Conservation (phyloP, 2,888 invertebrate genomes). For the Napeogenes sylphis region DNA sequence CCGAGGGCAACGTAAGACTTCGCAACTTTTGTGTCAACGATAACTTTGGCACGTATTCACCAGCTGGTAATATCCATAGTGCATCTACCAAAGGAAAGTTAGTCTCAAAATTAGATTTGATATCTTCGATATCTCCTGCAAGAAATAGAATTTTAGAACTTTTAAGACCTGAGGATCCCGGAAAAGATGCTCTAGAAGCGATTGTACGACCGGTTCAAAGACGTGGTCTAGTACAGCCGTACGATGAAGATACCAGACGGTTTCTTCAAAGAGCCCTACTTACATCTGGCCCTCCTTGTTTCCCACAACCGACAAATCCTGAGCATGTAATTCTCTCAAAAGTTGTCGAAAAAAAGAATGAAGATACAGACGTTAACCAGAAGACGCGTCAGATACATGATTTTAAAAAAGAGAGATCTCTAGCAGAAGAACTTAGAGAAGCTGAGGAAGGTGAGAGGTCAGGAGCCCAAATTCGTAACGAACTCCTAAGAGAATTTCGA, state of each 20-base stretch:
- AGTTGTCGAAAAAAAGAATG: conserved; percentile 18
- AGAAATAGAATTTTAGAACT: conserved; percentile 63
- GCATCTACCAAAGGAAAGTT: conserved; percentile 57
- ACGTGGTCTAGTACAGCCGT: conserved; percentile 56
- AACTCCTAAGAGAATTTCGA: conserved; percentile 47
- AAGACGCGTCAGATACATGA: conserved; percentile 22
- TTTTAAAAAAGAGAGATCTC: conserved; percentile 46
- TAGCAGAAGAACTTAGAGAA: conserved; percentile 66
- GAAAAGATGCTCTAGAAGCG: conserved; percentile 61
- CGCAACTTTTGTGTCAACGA: conserved; percentile 62
- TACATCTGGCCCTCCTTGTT: conserved; percentile 51
- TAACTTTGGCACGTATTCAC: conserved; percentile 60
- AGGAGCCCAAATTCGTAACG: conserved; percentile 42
- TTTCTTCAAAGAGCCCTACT: conserved; percentile 63
- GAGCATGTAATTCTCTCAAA: conserved; percentile 38
- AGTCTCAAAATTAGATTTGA: conserved; percentile 60
- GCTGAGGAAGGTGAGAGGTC: conserved; percentile 57
- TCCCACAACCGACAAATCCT: conserved; percentile 38
- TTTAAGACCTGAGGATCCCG: conserved; percentile 62
- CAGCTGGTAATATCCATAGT: conserved; percentile 60
- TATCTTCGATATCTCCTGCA: conserved; percentile 55
- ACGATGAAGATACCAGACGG: conserved; percentile 64
- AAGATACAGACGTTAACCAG: conserved; percentile 19
- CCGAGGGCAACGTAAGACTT: conserved; percentile 62
- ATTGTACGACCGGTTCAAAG: conserved; percentile 65